phyloP scores from a whole-genome alignment of 2,888 invertebrate genomes.

The Timandra comae region DNA sequence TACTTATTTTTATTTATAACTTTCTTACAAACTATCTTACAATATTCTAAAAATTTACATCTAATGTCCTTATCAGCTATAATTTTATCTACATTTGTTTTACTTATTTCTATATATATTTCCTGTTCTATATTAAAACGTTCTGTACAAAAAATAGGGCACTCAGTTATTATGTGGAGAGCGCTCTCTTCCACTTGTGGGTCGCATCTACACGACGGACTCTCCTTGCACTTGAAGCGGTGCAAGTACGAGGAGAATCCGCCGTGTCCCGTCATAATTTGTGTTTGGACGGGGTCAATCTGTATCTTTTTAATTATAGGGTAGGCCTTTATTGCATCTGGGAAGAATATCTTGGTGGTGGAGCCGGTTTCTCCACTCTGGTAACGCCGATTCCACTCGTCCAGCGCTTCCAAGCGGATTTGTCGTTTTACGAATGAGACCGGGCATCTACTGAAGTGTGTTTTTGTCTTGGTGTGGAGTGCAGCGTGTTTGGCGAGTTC shows the following conservation, averaged over 20 bases:
- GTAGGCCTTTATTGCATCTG: conserved; percentile 5
- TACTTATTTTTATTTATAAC: conserved; percentile 2
- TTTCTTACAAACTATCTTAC: background rate
- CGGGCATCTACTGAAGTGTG: conserved; percentile 4
- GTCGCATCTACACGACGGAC: conserved; percentile 15
- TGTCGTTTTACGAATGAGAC: conserved; percentile 11
- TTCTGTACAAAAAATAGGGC: background rate
- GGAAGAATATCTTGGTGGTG: conserved; percentile 3
- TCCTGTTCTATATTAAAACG: background rate
- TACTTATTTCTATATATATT: background rate
- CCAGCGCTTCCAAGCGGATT: conserved; percentile 9
- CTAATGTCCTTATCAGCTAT: background rate
- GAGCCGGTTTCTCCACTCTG: background rate
- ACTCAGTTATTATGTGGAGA: conserved; percentile 4
- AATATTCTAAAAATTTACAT: background rate
- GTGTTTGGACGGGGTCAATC: background rate
- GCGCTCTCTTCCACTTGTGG: background rate
- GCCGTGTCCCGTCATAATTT: conserved; percentile 11
- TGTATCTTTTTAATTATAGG: background rate
- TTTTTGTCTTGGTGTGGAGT: background rate
- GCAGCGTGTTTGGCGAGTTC: conserved; percentile 11
- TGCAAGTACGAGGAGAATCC: conserved; percentile 15
- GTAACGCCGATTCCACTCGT: conserved; percentile 7
- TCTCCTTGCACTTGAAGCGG: conserved; percentile 11
- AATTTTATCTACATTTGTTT: background rate